Evolutionary conservation across 2,888 invertebrate genomes (phyloP).

Genomic region (Autographa gamma): DNA sequence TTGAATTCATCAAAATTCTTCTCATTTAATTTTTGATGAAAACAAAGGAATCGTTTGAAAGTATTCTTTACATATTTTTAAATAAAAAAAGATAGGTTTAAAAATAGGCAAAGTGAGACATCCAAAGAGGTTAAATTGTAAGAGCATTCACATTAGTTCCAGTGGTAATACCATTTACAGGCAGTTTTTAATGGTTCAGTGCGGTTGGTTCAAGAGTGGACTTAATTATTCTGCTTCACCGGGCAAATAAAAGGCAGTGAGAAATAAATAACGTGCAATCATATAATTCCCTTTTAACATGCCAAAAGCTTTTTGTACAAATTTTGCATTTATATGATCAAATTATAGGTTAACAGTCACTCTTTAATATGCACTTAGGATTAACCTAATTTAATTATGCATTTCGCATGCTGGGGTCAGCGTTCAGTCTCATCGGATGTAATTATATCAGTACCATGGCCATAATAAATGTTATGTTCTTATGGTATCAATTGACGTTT

Average conservation of each 20-base stretch:
- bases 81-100: neutral
- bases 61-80: neutral
- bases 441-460: too few relatives aligned
- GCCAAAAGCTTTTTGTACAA: neutral
- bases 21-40: neutral
- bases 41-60: neutral
- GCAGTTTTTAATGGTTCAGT: neutral
- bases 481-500: too few relatives aligned
- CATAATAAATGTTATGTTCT: too few relatives aligned
- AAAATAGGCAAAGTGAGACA: neutral
- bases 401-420: too few relatives aligned
- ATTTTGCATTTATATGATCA: neutral
- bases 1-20: neutral
- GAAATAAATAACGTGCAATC: neutral
- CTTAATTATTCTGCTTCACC: constrained; percentile 3
- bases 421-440: too few relatives aligned
- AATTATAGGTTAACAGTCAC: neutral
- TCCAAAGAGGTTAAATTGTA: neutral
- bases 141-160: neutral
- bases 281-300: neutral
- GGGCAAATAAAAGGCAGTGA: neutral
- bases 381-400: too few relatives aligned
- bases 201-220: neutral
- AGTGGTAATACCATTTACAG: neutral
- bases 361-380: too few relatives aligned